Base-by-base conservation (phyloP, 2,797 vertebrate species). In the Pampus argenteus region DNA sequence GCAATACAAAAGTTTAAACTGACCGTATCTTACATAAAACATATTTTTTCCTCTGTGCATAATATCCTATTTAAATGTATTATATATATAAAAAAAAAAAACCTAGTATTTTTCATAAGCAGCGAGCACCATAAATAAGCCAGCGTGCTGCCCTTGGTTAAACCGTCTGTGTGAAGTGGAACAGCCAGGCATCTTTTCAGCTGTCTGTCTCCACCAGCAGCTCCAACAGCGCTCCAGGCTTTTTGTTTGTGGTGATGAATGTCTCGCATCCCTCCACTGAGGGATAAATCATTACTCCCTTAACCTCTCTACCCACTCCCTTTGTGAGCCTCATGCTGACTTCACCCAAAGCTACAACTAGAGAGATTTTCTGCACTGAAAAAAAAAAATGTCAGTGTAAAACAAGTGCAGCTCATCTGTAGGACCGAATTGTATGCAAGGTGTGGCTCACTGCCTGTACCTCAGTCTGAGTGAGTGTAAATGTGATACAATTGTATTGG, bases 401-500 rank as follows among this genome's bases (percentile, higher is more conserved):
- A 49, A 57, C 38, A 64, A 11, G 51, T 6, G 28, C 40, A 48
- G 65, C 47, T 58, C 49, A 26, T 26, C n/a, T 29, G 23, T 42
- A 26, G 61, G 66, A 34, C 28, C 34, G 65, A 3, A 23, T 44
- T 51, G 59, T 71, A 66, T n/a, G 29, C n/a, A 34, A 86, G 88
- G 76, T 85, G 78, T 79, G 86, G 76, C 78, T 78, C 65, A 0
- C 62, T 14, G 71, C 25, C 66, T 62, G 1, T 13, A 17, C 48
- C 50, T 69, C 47, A 3, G 50, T 57, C 26, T 57, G 40, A 64
- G 6, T 2, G 38, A 31, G 44, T 20, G 36, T n/a, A 17, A 40
- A 14, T 22, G 47, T 62, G 34, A 58, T 44, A 18, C 28, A 20
- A 42, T 73, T 28, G 40, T 26, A 28, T 17, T 2, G 42, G 51